These are phyloP conservation scores for Cephus runcator DNA, from an alignment of 2,888 invertebrate species.

Conservation along the genomic window DNA sequence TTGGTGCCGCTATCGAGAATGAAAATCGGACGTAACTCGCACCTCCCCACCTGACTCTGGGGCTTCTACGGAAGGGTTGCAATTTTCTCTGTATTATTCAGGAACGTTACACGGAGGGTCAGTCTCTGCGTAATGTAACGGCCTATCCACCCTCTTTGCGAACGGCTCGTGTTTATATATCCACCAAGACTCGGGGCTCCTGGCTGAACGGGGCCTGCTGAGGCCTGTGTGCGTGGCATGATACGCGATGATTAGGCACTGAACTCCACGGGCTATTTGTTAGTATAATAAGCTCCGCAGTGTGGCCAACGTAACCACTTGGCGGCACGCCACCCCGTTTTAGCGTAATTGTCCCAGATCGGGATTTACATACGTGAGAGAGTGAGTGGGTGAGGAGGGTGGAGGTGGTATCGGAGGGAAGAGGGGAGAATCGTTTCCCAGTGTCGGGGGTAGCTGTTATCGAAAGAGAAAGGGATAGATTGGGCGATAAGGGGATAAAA, in stretches of 20 bases:
- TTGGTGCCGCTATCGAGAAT: slow-evolving; percentile 25
- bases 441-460: not conserved
- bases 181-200: slow-evolving; percentile 13
- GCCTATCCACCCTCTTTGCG: slow-evolving; percentile 9
- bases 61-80: slow-evolving; percentile 24
- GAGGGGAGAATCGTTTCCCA: not conserved
- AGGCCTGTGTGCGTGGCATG: slow-evolving; percentile 52
- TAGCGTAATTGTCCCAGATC: slow-evolving; percentile 64
- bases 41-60: slow-evolving; percentile 29
- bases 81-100: slow-evolving; percentile 34
- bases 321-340: slow-evolving; percentile 64
- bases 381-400: slow-evolving; percentile 9
- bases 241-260: slow-evolving; percentile 64
- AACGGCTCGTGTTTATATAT: not conserved
- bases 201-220: not conserved
- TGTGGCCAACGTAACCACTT: slow-evolving; percentile 63
- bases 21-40: slow-evolving; percentile 40
- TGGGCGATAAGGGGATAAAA: not conserved
- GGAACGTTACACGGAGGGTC: slow-evolving; percentile 27
- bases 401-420: slow-evolving; percentile 8
- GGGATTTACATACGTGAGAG: slow-evolving; percentile 58
- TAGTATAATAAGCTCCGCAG: slow-evolving; percentile 65
- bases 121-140: slow-evolving; percentile 28
- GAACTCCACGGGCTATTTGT: slow-evolving; percentile 64
- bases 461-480: not conserved